Conservation (phyloP, 1,140 invertebrate species). For the Formica selysi region DNA sequence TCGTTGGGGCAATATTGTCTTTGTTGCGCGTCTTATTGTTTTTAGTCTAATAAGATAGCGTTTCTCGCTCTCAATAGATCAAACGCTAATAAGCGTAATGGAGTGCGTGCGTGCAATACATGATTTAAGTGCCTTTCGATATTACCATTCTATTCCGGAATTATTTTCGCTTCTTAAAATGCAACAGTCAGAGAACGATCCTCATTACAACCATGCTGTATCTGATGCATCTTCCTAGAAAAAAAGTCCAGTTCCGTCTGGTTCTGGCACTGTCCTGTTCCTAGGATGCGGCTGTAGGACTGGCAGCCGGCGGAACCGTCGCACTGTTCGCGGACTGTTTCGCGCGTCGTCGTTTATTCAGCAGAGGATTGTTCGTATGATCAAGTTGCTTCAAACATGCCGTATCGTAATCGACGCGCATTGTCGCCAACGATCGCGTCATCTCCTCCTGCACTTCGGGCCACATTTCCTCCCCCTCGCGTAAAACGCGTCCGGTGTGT, state of each 20-base stretch:
- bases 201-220: slow-evolving; percentile 73
- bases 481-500: slow-evolving; percentile 94
- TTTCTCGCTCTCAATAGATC: background rate
- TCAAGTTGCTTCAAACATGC: slow-evolving; percentile 91
- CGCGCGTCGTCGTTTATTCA: slow-evolving; percentile 92
- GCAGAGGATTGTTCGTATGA: slow-evolving; percentile 95
- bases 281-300: slow-evolving; percentile 78
- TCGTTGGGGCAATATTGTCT: slow-evolving; percentile 41
- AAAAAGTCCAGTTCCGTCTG: slow-evolving; percentile 69
- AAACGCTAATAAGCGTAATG: background rate
- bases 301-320: slow-evolving; percentile 68
- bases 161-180: slow-evolving; percentile 52
- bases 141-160: slow-evolving; percentile 37
- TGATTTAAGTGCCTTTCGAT: slow-evolving; percentile 26
- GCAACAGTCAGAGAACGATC: slow-evolving; percentile 74
- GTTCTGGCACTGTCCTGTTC: slow-evolving; percentile 47
- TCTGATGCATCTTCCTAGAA: slow-evolving; percentile 74
- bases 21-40: slow-evolving; percentile 10
- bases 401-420: slow-evolving; percentile 98
- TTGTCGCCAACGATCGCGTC: slow-evolving; percentile 97
- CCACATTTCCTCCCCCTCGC: slow-evolving; percentile 97
- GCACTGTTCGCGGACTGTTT: slow-evolving; percentile 72
- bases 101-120: background rate
- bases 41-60: background rate
- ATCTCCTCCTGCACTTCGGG: slow-evolving; percentile 99